Evolutionary conservation across 1,140 invertebrate species (phyloP).

Genomic region (Scaptomyza montana): DNA sequence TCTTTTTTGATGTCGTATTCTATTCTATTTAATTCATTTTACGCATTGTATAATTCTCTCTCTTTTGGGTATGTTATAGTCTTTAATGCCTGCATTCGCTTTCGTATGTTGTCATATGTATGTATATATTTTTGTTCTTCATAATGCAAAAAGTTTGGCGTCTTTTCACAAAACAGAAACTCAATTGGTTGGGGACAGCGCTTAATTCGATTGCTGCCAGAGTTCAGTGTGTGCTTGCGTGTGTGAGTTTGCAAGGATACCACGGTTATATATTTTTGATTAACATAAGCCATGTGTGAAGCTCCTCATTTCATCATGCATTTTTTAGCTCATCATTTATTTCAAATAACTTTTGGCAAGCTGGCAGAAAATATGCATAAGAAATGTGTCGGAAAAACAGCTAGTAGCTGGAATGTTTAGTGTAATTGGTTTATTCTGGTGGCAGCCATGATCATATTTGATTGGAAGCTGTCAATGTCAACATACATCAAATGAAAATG

Average conservation of each 20-base stretch:
- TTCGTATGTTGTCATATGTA: no score
- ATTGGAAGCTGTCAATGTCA: neutral
- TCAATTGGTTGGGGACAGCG: slow-evolving; percentile 18
- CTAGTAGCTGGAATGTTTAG: no score
- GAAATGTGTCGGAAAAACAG: no score
- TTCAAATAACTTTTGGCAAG: slow-evolving; percentile 29
- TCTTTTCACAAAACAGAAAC: slow-evolving; percentile 8
- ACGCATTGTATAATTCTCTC: no score
- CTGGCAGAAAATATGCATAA: no score
- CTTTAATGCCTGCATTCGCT: no score
- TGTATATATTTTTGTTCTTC: slow-evolving; percentile 3
- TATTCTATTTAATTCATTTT: no score
- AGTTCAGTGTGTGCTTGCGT: slow-evolving; percentile 1
- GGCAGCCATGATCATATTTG: neutral
- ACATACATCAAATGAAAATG: neutral
- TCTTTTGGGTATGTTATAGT: no score
- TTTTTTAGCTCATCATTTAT: slow-evolving; percentile 52
- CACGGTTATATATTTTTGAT: slow-evolving; percentile 43
- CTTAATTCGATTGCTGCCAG: slow-evolving; percentile 48
- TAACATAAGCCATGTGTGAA: slow-evolving; percentile 41
- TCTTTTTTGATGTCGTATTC: no score
- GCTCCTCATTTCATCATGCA: neutral
- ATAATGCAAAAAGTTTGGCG: slow-evolving; percentile 29
- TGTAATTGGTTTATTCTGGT: neutral
- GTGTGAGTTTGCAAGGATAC: neutral